These are phyloP conservation scores for Glossophaga mutica DNA, from an alignment of 2,797 vertebrate genomes.

Conservation along the genomic window DNA sequence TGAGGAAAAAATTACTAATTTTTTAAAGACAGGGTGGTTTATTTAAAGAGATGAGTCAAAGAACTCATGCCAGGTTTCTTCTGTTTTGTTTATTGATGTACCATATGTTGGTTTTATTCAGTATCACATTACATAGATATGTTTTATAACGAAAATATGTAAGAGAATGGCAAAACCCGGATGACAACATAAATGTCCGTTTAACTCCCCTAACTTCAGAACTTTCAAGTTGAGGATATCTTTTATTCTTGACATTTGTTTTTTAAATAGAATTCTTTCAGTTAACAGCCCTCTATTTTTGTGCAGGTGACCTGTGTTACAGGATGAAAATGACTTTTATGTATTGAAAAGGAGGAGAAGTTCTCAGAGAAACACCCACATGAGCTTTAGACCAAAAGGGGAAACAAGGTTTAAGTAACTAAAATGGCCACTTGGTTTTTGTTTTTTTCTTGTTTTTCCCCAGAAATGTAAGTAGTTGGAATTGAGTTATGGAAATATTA, in stretches of 20 bases:
- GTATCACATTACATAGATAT: neutral
- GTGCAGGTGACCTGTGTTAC: constrained; percentile 64
- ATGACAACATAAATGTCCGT: constrained; percentile 10
- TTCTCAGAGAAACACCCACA: constrained; percentile 73
- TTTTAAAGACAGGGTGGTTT: constrained; percentile 62
- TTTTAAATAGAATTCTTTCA: constrained; percentile 63
- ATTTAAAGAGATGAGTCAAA: constrained; percentile 60
- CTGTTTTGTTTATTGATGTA: constrained; percentile 49
- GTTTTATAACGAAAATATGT: constrained; percentile 57
- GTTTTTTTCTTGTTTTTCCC: constrained; percentile 8
- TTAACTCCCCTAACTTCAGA: constrained; percentile 43
- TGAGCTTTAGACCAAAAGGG: constrained; percentile 74
- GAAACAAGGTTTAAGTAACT: constrained; percentile 70
- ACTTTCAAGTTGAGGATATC: constrained; percentile 45
- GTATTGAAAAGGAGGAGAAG: constrained; percentile 66
- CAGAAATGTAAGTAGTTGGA: constrained; percentile 68
- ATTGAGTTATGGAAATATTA: constrained; percentile 77
- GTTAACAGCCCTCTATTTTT: constrained; percentile 60
- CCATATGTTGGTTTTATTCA: constrained; percentile 62
- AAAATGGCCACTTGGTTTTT: constrained; percentile 52
- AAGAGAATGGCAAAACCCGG: constrained; percentile 53
- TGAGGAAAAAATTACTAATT: constrained; percentile 64
- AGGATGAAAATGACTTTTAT: constrained; percentile 27
- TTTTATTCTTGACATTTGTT: constrained; percentile 57
- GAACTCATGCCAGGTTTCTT: constrained; percentile 41